Percentiles rank a stretch among this genome's conserved stretches.
Evolutionary conservation across 2,113 vertebrate species (phyloP).

Genomic region (Narcine bancroftii): DNA sequence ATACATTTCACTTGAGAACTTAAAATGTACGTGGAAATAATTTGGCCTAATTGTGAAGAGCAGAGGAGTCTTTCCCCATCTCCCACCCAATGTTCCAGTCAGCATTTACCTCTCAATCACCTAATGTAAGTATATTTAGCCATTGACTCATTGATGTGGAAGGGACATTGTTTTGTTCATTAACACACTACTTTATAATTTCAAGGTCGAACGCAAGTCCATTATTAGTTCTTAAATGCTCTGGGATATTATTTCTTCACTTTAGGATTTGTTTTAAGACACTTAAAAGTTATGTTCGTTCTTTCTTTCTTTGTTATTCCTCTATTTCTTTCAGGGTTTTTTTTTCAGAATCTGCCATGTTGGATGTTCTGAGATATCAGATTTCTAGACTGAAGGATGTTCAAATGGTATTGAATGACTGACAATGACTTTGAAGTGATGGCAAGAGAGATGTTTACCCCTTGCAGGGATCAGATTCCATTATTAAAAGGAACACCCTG

Average conservation of each 20-base stretch:
- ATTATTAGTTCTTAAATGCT: background rate
- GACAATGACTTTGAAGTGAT: background rate
- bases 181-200: background rate
- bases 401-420: constrained; percentile 1
- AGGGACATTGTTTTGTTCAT: background rate
- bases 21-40: background rate
- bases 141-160: background rate
- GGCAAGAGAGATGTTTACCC: background rate
- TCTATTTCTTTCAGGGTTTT: background rate
- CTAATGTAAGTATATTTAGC: background rate
- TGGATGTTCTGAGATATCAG: background rate
- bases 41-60: background rate
- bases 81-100: too few relatives aligned
- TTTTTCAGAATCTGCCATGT: background rate
- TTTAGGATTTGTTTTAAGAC: background rate
- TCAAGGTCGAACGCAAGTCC: background rate
- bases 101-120: background rate
- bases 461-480: background rate
- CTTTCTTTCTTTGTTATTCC: background rate
- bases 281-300: background rate
- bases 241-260: background rate
- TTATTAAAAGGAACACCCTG: background rate
- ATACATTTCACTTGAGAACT: background rate
- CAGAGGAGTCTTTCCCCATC: too few relatives aligned
- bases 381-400: background rate